Base-by-base conservation (phyloP, 2,888 invertebrate species). In the Amphipoea lucens region DNA sequence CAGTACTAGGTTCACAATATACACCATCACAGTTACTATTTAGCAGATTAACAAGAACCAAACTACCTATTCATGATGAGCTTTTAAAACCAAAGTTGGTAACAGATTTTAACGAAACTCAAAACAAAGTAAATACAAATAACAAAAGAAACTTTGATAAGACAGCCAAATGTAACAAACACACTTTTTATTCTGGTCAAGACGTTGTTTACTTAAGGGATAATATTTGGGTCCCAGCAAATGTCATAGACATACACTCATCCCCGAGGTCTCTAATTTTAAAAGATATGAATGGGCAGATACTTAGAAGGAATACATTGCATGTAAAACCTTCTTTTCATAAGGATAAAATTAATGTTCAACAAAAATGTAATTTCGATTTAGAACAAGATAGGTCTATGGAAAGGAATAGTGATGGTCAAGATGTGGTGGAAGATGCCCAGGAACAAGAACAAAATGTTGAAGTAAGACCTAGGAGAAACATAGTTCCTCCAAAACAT, bases 61-160 rank as follows among this genome's bases (percentile, higher is more conserved):
- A 63, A 63, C 29, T 29, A 63, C 17, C 14, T 17, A 63, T 29
- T 63, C 29, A 29, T 63, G 29, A 29, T 63, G 62, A 36, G 36
- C 6, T 57, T 20, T 57, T 57, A 57, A 57, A 57, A 57, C 57
- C 57, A 23, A 57, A 57, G 57, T 57, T 57, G 57, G 23, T 57
- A 23, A 54, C 54, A 20, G 9, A 57, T 57, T 57, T 23, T 23
- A 57, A 23, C 23, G 29, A 29, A 63, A 7, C 29, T 36, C 63
- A 63, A 63, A 36, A 63, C 29, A 63, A 63, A 63, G 65, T 65
- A 4, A 65, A 65, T 65, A 65, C 36, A 40, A 40, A 65, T 20
- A 65, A 65, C 20, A 65, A 65, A 65, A 65, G 3, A 65, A 65
- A 65, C 63, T 63, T 17, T 63, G 63, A 63, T 63, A 63, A 36